Evolutionary conservation across 23 tunicate species (phyloP).

Genomic region (Trididemnum miniatum): DNA sequence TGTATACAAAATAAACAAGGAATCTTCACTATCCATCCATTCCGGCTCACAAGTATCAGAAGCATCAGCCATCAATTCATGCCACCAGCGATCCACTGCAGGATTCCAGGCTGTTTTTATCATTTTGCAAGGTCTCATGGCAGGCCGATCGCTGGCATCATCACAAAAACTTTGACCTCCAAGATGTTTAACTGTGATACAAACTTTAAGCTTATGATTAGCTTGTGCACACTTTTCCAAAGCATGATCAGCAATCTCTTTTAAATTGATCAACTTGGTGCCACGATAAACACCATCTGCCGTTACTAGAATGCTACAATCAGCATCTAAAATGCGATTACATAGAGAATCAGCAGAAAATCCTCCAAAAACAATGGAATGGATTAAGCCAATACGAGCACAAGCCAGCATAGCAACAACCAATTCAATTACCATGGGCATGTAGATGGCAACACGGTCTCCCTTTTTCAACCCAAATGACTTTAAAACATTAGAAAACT

Average conservation of each 20-base stretch:
- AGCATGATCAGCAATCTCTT: conserved; percentile 86
- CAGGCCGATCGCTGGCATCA: conserved; percentile 75
- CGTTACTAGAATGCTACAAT: conserved; percentile 73
- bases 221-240: conserved; percentile 39
- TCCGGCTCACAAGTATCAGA: conserved; percentile 72
- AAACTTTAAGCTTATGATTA: conserved; percentile 51
- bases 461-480: conserved; percentile 84
- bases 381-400: conserved; percentile 84
- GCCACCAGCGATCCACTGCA: conserved; percentile 80
- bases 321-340: conserved; percentile 84
- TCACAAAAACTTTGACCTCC: conserved; percentile 53
- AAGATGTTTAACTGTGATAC: conserved; percentile 75
- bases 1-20: conserved; percentile 90
- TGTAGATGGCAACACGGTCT: conserved; percentile 93
- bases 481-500: conserved; percentile 84
- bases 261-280: conserved; percentile 67
- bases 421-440: conserved; percentile 86
- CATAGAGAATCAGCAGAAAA: conserved; percentile 90
- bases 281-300: conserved; percentile 90
- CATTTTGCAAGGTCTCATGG: conserved; percentile 48
- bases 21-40: conserved; percentile 86
- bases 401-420: conserved; percentile 94
- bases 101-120: conserved; percentile 61
- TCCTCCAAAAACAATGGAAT: conserved; percentile 97
- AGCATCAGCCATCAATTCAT: conserved; percentile 73